Conservation (phyloP, 2,113 vertebrate genomes). For the Talpa occidentalis region DNA sequence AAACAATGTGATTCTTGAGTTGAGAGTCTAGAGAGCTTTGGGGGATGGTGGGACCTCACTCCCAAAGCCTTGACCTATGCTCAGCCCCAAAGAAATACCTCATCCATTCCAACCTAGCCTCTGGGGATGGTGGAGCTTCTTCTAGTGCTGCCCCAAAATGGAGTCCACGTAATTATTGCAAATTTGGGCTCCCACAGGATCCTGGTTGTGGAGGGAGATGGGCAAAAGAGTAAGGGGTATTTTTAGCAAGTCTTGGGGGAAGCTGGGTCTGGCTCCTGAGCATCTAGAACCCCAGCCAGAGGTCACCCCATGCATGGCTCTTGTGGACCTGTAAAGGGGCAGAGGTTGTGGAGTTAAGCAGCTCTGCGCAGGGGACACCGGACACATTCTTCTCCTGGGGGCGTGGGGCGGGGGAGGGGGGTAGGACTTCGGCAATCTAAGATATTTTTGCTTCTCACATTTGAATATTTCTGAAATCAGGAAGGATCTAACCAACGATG, state of each 20-base stretch:
- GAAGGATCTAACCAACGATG: background rate
- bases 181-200: background rate
- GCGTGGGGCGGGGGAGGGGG: too few species aligned
- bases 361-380: background rate
- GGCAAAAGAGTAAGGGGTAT: accelerated
- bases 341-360: accelerated
- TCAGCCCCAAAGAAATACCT: background rate
- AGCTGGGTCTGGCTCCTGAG: background rate
- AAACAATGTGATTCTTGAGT: background rate
- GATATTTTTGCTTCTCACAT: background rate
- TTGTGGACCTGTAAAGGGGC: background rate
- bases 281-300: background rate
- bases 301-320: background rate
- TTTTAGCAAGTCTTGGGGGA: background rate
- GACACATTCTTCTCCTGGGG: background rate
- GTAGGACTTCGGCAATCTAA: background rate
- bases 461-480: background rate
- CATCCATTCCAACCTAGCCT: background rate
- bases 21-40: background rate
- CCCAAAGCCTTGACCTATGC: background rate
- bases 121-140: background rate
- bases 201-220: background rate
- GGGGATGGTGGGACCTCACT: background rate
- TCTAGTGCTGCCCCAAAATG: background rate
- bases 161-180: accelerated